Evolutionary conservation across 2,113 vertebrate species (phyloP), one percentile per base, ranked within the genome.

Genomic region (Oncorhynchus nerka): DNA sequence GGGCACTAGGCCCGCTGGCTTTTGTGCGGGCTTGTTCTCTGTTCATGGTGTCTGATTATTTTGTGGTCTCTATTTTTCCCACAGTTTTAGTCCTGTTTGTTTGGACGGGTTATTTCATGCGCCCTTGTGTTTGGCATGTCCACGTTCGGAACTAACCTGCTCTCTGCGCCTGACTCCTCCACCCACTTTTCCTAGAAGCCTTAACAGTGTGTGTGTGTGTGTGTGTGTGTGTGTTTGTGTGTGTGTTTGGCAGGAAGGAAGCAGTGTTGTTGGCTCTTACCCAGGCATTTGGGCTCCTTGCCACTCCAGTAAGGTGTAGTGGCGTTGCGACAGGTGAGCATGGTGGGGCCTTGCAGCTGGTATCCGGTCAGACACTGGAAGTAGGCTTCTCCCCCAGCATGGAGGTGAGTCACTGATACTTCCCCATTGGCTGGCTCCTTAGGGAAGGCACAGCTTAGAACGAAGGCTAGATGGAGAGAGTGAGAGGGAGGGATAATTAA

Each of bases 231-330:
- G 20, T n/a, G 20, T n/a, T 5, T 61, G 59, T 61, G 59, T 20
- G 59, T 20, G n/a, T 22, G 19, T 22, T 22, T 62, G 5, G 20
- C 67, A 71, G 55, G 34, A n/a, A 22, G 59, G 12, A 70, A 20
- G 1, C 1, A 8, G 20, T 57, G 26, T 68, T 20, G 61, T 64
- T 16, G 34, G 3, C 20, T 67, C 90, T 91, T 91, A 97, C 98
- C 97, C 0, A 95, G 87, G 65, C 98, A 99, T 75, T 86, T 81
- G 0, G 98, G 97, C 80, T 96, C 96, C 1, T 84, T 95, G 65
- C 93, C 86, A 5, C 94, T 96, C 98, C 98, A 99, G 91, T 97
- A 97, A 67, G 97, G 97, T 1, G 93, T 94, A 12, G 97, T 99
- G 84, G 96, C 96, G 0, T 99, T 99, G 86, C 96, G 94, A 84